Base-by-base conservation (phyloP, 2,888 invertebrate genomes). In the Iselma pallidipennis region DNA sequence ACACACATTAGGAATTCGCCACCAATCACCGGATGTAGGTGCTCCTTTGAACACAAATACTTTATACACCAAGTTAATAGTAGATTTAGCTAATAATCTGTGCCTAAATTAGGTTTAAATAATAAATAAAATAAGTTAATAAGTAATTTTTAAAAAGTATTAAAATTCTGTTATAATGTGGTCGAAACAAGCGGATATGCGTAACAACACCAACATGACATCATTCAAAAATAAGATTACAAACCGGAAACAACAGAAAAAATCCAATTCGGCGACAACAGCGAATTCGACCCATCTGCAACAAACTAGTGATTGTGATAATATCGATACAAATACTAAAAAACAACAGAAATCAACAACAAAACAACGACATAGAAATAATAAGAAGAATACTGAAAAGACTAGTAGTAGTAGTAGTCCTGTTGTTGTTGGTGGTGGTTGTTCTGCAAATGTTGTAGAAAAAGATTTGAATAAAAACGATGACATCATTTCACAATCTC, bases 191-290 rank as follows among this genome's bases (percentile, higher is more conserved):
- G 75, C 78, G 77, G 79, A 79, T 72, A 67, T 74, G 65, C 72
- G 75, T 61, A 75, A 74, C 71, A 75, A 75, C 69, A 77, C 76
- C 65, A 76, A 78, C 75, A 80, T 79, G 77, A 79, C 81, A 74
- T 78, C 80, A 77, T 78, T 80, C 68, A 78, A 78, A 73, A 80
- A 75, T 71, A 81, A 81, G 76, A 80, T 80, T 72, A 79, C 78
- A 50, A 77, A 80, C 74, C 70, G 79, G 78, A 81, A 81, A 71
- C 37, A 37, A n/a, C 80, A 77, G 72, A 80, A 80, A 74, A 76
- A 71, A 65, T 70, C 76, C 48, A 28, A 56, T n/a, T 31, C 37
- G 21, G 19, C 53, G 21, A 25, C 37, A 29, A 33, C 23, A 31
- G 10, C n/a, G n/a, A n/a, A n/a, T n/a, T n/a, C n/a, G n/a, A n/a